A percentile compares a stretch with the other conserved stretches of the same genome.
phyloP scores from a whole-genome alignment of 1,140 invertebrate genomes.

The Drosophila tani region DNA sequence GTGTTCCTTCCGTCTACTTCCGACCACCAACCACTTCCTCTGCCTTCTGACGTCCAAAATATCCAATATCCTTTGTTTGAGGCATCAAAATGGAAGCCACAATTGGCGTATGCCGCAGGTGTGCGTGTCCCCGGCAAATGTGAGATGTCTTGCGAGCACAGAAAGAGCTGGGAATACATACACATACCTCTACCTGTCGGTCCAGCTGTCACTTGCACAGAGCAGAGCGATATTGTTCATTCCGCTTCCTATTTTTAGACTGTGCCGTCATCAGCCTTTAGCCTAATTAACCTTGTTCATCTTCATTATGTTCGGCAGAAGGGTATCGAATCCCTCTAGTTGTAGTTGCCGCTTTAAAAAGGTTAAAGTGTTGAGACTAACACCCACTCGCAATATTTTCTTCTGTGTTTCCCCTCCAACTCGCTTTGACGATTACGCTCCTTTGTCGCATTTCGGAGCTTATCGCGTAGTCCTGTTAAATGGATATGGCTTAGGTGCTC shows the following conservation, averaged over 20 bases:
- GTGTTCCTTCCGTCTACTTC: background rate
- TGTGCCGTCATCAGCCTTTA: background rate
- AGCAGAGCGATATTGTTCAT: constrained; percentile 25
- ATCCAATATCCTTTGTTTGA: constrained; percentile 21
- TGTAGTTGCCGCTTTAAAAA: background rate
- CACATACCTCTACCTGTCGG: constrained; percentile 7
- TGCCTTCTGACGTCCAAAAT: background rate
- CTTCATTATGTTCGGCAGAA: background rate
- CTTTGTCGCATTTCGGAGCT: constrained; percentile 33
- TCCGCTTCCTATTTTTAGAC: constrained; percentile 36
- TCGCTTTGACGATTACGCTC: constrained; percentile 28
- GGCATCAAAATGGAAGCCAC: constrained; percentile 7
- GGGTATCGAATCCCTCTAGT: background rate
- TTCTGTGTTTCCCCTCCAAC: background rate
- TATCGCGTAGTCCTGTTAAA: constrained; percentile 31
- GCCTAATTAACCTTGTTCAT: constrained; percentile 41
- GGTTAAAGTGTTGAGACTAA: constrained; percentile 12
- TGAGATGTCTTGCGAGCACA: constrained; percentile 30
- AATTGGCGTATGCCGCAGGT: constrained; percentile 27
- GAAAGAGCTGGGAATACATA: no score
- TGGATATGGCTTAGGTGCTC: constrained; percentile 51
- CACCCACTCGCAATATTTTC: constrained; percentile 9
- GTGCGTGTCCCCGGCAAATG: constrained; percentile 40
- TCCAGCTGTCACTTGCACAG: constrained; percentile 41
- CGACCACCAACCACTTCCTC: background rate